Base-by-base conservation (phyloP, 2,888 invertebrate species). In the Salpingus planirostris region DNA sequence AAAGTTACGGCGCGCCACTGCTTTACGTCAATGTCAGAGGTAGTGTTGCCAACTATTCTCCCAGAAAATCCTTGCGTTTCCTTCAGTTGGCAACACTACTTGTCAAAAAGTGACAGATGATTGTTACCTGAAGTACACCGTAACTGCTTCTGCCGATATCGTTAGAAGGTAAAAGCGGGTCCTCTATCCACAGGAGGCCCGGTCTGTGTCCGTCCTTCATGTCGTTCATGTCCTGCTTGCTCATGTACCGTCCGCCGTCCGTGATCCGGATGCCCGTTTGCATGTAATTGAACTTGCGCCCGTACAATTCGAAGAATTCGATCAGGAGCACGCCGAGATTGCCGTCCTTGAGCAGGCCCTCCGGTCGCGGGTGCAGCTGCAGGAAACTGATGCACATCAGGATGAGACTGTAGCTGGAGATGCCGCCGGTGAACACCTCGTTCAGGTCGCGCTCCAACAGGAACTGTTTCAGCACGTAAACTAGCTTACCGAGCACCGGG, bases 341-440 rank as follows among this genome's bases (percentile, higher is more conserved):
- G 23, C 44, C 53, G 75, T 71, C 43, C 26, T 37, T 28, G 37
- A 29, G 18, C 33, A 38, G 12, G 27, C 32, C 30, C 27, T 89
- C 84, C 42, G 80, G 80, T 43, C 91, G 73, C 37, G 89, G 90
- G 70, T 95, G 93, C 59, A 91, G 70, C 73, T 91, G 79, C 46
- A 98, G 76, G 70, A 97, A 98, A 72, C 92, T 93, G 67, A 97
- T 91, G 63, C 92, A 90, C 87, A 99, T 91, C 48, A 98, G 80
- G 64, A 97, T 96, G 52, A 98, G 78, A 60, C 95, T 92, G 72
- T 99, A 98, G 40, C 96, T 97, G 50, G 95, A 93, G 66, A 99
- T 95, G 64, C 98, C 98, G 44, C 98, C 96, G 44, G 95, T 96
- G 71, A 96, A 99, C 57, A 98, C 97, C 75, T 98, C 97, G 69